Evolutionary conservation across 2,113 vertebrate genomes (phyloP).

Genomic region (Blennius ocellaris): DNA sequence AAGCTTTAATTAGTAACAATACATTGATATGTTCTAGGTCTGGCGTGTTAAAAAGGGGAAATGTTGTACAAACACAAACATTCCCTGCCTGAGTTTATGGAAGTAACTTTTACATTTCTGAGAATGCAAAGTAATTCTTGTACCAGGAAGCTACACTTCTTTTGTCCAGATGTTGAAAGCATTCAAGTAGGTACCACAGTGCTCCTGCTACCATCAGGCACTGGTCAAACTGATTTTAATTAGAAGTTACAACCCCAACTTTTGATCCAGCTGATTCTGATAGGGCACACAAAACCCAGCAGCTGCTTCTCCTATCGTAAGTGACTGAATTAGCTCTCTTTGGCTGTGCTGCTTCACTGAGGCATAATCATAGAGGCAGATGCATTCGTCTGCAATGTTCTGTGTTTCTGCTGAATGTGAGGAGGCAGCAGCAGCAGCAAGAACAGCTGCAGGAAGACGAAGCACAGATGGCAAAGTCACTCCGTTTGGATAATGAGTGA

Average conservation of each 20-base stretch:
- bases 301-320: constrained; percentile 40
- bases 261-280: constrained; percentile 51
- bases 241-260: constrained; percentile 19
- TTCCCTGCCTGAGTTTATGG: background rate
- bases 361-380: constrained; percentile 30
- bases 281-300: constrained; percentile 24
- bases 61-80: background rate
- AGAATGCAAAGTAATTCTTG: background rate
- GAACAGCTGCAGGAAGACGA: constrained; percentile 37
- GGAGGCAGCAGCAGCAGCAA: constrained; percentile 14
- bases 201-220: constrained; percentile 17
- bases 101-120: constrained; percentile 5
- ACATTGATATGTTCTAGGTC: background rate
- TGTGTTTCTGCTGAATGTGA: constrained; percentile 2
- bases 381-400: constrained; percentile 16
- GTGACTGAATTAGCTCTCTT: constrained; percentile 16
- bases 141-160: background rate
- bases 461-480: constrained; percentile 17
- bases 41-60: constrained; percentile 7
- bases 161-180: background rate
- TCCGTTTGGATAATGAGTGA: constrained; percentile 29
- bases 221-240: constrained; percentile 20
- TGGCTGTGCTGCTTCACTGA: constrained; percentile 18
- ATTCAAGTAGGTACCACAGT: background rate
- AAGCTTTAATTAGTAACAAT: background rate